A percentile compares a stretch with the other conserved stretches of the same genome.
Evolutionary conservation across 2,113 vertebrate species (phyloP).

Genomic region (Muscicapa adusta): DNA sequence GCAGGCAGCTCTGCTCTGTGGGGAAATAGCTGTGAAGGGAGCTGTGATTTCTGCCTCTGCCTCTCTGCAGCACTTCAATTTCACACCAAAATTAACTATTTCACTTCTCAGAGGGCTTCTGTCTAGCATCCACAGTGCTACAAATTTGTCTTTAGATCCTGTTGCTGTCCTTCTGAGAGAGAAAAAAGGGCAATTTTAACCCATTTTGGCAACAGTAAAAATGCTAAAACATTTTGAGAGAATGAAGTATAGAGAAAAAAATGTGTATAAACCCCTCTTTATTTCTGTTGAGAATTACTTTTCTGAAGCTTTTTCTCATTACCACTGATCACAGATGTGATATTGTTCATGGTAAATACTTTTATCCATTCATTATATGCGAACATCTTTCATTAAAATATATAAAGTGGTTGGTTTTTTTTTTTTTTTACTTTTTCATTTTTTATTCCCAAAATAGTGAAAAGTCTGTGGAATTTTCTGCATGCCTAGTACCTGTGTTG

Average conservation of each 20-base stretch:
- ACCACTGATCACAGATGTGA: background rate
- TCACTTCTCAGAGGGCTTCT: background rate
- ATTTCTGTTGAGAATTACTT: background rate
- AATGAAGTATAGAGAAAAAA: background rate
- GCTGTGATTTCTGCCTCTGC: background rate
- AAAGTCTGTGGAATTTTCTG: background rate
- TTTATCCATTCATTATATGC: background rate
- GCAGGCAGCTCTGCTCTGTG: background rate
- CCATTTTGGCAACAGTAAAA: background rate
- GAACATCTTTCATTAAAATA: background rate
- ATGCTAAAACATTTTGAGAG: background rate
- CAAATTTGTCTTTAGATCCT: background rate
- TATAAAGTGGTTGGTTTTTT: background rate
- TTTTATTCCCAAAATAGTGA: background rate
- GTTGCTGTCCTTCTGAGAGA: background rate
- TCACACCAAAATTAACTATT: background rate
- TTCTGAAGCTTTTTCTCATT: background rate
- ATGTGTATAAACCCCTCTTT: background rate
- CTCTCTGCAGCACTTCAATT: background rate
- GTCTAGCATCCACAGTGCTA: background rate
- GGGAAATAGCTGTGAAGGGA: background rate
- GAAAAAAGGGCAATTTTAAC: background rate
- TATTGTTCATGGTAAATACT: background rate
- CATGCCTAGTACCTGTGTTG: background rate
- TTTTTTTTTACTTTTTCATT: background rate